Evolutionary conservation across 2,113 vertebrate species (phyloP).

Genomic region (Paraplagusia blochii): DNA sequence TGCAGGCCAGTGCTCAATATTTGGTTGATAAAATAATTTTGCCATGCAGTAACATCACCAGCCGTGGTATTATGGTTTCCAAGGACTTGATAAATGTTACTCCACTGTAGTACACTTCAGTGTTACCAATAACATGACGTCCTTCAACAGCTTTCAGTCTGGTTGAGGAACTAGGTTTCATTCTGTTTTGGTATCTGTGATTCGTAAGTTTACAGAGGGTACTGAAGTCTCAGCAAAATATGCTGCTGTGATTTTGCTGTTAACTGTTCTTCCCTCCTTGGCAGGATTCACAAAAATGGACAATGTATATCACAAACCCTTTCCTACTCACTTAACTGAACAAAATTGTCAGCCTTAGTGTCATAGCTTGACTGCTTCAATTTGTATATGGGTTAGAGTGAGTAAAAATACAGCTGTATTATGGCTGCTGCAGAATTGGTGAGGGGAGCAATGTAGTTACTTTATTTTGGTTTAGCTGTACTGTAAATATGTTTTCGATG

Average conservation of each 20-base stretch:
- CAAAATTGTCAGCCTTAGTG: no score
- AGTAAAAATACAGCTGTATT: slow-evolving; percentile 20
- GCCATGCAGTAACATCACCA: slow-evolving; percentile 4
- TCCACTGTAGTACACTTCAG: neutral
- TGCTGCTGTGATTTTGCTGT: no score
- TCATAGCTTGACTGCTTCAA: no score
- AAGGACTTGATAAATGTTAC: slow-evolving; percentile 1
- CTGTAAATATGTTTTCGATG: slow-evolving; percentile 80
- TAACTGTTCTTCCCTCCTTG: no score
- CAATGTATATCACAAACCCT: no score
- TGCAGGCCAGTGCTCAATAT: neutral
- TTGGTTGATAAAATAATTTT: slow-evolving; percentile 1
- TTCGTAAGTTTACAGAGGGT: no score
- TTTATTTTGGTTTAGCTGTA: slow-evolving; percentile 55
- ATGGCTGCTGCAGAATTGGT: slow-evolving; percentile 22
- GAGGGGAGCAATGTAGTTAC: slow-evolving; percentile 56
- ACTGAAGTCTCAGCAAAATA: no score
- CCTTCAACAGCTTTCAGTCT: no score
- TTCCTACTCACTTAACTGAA: no score
- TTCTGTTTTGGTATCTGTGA: no score
- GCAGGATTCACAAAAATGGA: no score
- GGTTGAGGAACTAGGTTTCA: no score
- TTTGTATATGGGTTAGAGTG: neutral
- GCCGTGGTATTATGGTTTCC: neutral
- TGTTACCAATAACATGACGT: neutral